Percentiles rank a stretch among this genome's conserved stretches.
Evolutionary conservation across 2,888 invertebrate genomes (phyloP).

Genomic region (Galerucella pusilla): DNA sequence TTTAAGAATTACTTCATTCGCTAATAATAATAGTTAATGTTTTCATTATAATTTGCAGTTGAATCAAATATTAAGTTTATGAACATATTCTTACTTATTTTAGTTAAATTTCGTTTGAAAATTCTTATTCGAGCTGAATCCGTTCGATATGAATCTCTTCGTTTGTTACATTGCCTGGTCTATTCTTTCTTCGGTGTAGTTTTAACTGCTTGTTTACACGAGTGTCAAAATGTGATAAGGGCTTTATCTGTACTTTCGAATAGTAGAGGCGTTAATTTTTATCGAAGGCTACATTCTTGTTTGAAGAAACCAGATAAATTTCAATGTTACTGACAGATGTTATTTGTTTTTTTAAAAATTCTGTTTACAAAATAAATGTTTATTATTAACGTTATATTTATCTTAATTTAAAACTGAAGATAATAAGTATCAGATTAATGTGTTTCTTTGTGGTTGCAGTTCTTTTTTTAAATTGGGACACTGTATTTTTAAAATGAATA

Average conservation of each 20-base stretch:
- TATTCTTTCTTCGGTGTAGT: slow-evolving; percentile 34
- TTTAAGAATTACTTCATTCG: too few species aligned
- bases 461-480: neutral
- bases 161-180: slow-evolving; percentile 1
- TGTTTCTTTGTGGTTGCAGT: neutral
- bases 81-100: too few species aligned
- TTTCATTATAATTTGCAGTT: too few species aligned
- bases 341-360: slow-evolving; percentile 5
- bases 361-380: neutral
- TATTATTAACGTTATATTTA: neutral
- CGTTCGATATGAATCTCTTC: neutral
- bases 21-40: too few species aligned
- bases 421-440: neutral
- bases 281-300: slow-evolving; percentile 21
- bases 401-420: neutral
- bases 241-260: slow-evolving; percentile 43
- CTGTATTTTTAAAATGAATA: too few species aligned
- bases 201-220: slow-evolving; percentile 51
- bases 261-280: slow-evolving; percentile 38
- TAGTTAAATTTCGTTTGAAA: too few species aligned
- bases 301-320: slow-evolving; percentile 20
- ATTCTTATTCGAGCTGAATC: neutral
- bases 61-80: too few species aligned
- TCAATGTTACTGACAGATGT: slow-evolving; percentile 8
- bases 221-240: slow-evolving; percentile 54